These are phyloP conservation scores for Silurus aristotelis DNA, from an alignment of 2,797 vertebrate species.

Conservation along the genomic window DNA sequence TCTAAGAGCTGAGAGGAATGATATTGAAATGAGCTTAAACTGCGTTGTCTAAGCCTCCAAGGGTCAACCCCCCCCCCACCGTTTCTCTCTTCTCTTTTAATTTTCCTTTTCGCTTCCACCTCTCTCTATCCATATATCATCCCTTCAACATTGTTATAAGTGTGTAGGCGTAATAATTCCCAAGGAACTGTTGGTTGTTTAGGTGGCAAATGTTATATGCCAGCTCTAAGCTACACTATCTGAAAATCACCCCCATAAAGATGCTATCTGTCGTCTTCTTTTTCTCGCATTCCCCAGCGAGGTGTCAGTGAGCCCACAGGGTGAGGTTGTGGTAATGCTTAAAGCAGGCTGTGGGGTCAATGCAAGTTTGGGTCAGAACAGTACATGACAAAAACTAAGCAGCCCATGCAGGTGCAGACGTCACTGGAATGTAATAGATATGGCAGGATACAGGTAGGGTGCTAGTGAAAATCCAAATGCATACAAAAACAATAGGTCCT, in stretches of 20 bases:
- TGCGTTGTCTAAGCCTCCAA: slow-evolving; percentile 50
- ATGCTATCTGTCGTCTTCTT: slow-evolving; percentile 63
- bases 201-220: slow-evolving; percentile 51
- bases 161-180: slow-evolving; percentile 70
- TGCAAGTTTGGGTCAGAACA: slow-evolving; percentile 32
- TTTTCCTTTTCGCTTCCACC: slow-evolving; percentile 22
- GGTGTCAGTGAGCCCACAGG: slow-evolving; percentile 8
- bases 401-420: slow-evolving; percentile 46
- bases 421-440: slow-evolving; percentile 41
- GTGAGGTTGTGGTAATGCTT: background rate
- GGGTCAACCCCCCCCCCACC: slow-evolving; percentile 44
- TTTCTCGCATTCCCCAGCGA: slow-evolving; percentile 15
- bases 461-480: background rate
- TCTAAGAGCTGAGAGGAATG: slow-evolving; percentile 56
- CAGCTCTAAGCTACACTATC: slow-evolving; percentile 57
- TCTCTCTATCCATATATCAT: slow-evolving; percentile 56
- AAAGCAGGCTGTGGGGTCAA: slow-evolving; percentile 19
- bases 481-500: slow-evolving; percentile 8
- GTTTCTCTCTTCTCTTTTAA: slow-evolving; percentile 2
- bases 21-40: slow-evolving; percentile 60
- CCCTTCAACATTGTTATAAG: slow-evolving; percentile 54
- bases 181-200: slow-evolving; percentile 64
- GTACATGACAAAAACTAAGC: slow-evolving; percentile 35
- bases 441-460: slow-evolving; percentile 7
- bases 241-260: slow-evolving; percentile 68